Evolutionary conservation across 2,888 invertebrate species (phyloP), one percentile per base, ranked within the genome.

Genomic region (Cancer borealis): DNA sequence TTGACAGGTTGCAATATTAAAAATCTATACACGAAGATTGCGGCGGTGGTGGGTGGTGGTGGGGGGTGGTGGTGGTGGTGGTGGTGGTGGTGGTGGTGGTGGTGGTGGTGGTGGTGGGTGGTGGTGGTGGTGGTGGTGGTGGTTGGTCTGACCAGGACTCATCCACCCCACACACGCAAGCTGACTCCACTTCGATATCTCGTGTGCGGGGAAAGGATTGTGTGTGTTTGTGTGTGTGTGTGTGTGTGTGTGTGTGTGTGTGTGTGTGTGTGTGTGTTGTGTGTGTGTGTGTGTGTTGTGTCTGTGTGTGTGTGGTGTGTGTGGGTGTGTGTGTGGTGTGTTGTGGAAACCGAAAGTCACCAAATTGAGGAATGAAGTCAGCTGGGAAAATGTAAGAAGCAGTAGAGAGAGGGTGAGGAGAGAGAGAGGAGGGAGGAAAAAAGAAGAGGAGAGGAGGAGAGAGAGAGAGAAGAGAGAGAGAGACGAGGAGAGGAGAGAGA

Each of bases 1-100:
- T 47, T 84, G 93, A 90, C 93, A 93, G 90, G 79, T 49, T 93
- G 93, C 93, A 93, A 90, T 93, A 93, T 90, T 90, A 90, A 90
- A 93, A 93, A 93, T 93, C 93, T 90, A 93, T 93, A 93, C 90
- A 49, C 49, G 79, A 90, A 93, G 90, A 93, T 84, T 90, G 84
- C 46, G 79, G 79, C 84, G 73, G 46, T 39, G 39, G n/a, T 66
- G 66, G 39, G n/a, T 66, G 66, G 66, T 66, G 66, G 66, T 49
- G 49, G 66, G 66, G 1, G 49, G 39, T 39, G 39, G 39, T 39
- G 39, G 39, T 39, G 39, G 39, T 39, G 39, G 39, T 39, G 39
- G 39, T 21, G 89, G 73, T 73, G 89, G 73, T 79, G 26, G 79
- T 79, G 79, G 79, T 30, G 79, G 79, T 30, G 79, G 73, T 73